Conservation (phyloP, 30 jellyfish, hydroid and myxozoan species). For the Euphysa ruthae region DNA sequence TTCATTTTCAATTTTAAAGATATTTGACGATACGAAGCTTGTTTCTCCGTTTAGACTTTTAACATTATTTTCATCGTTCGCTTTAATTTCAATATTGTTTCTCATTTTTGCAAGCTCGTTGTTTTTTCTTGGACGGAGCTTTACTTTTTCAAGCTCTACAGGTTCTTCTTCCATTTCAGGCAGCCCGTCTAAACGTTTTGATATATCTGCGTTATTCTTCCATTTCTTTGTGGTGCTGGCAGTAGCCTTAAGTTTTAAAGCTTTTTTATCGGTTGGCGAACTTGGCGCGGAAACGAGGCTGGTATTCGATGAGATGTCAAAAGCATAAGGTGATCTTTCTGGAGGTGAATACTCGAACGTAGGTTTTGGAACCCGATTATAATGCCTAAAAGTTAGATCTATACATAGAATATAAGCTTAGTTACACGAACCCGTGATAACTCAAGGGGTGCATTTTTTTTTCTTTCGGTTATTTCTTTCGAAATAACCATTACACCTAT, state of each 20-base stretch:
- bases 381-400: background rate
- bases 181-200: background rate
- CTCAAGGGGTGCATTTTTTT: no score
- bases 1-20: background rate
- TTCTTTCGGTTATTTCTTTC: no score
- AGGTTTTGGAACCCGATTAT: conserved; percentile 21
- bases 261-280: conserved; percentile 27
- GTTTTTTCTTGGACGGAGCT: background rate
- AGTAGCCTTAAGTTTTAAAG: background rate
- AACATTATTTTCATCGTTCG: background rate
- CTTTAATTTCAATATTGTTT: no score
- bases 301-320: conserved; percentile 10
- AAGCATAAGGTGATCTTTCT: conserved; percentile 28
- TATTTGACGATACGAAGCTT: background rate
- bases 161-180: no score
- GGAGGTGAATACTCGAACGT: conserved; percentile 30
- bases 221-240: background rate
- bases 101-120: background rate
- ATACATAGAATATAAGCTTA: no score
- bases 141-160: background rate
- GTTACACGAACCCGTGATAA: no score
- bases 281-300: conserved; percentile 19
- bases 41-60: no score
- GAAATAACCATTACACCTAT: no score
- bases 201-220: background rate